These are phyloP conservation scores for Automeris io DNA, from an alignment of 2,888 invertebrate genomes.

Conservation along the genomic window DNA sequence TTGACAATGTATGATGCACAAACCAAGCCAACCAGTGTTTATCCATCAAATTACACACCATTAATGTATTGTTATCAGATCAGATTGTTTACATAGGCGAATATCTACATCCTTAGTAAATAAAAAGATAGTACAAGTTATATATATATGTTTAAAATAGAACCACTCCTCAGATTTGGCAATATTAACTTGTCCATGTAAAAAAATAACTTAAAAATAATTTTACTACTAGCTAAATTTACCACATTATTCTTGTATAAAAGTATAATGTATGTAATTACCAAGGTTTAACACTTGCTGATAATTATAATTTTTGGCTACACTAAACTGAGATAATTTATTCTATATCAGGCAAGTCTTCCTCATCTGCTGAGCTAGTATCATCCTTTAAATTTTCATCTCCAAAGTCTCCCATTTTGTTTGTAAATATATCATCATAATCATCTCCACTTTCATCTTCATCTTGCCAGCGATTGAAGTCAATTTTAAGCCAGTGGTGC, in stretches of 20 bases:
- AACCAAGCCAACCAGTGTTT: too few species aligned
- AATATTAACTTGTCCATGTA: neutral
- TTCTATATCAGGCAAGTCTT: conserved; percentile 82
- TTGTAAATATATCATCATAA: conserved; percentile 48
- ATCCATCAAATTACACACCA: too few species aligned
- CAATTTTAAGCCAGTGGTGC: conserved; percentile 96
- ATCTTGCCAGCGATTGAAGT: conserved; percentile 98
- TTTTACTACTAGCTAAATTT: conserved; percentile 10
- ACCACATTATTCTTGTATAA: conserved; percentile 24
- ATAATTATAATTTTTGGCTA: conserved; percentile 29
- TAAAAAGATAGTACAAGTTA: too few species aligned
- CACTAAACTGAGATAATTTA: conserved; percentile 33
- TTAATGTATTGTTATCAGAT: too few species aligned
- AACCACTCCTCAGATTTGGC: neutral
- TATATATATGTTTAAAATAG: too few species aligned
- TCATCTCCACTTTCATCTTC: conserved; percentile 95
- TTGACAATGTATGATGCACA: too few species aligned
- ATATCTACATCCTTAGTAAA: too few species aligned
- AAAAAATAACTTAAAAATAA: conserved; percentile 8
- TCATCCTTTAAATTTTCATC: conserved; percentile 68
- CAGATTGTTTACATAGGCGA: too few species aligned
- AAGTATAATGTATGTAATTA: conserved; percentile 37
- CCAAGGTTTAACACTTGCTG: conserved; percentile 24
- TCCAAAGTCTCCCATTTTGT: conserved; percentile 42
- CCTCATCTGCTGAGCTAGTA: conserved; percentile 86